Percentiles rank a stretch among this genome's conserved stretches.
phyloP scores from a whole-genome alignment of 2,888 invertebrate species.

The Leptinotarsa rubiginosa region DNA sequence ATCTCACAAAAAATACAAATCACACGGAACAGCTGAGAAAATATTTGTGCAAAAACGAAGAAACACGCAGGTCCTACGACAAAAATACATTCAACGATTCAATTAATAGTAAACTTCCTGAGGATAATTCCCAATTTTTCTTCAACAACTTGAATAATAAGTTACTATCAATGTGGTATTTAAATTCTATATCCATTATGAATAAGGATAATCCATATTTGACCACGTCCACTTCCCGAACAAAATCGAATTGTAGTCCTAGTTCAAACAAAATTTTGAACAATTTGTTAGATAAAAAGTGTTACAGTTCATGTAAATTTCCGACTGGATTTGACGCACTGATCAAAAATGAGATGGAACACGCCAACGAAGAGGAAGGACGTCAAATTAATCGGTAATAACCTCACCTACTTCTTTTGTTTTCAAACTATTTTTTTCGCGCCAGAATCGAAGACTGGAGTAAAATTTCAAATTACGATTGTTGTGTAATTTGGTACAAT shows the following conservation, averaged over 20 bases:
- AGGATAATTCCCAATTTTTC: slow-evolving; percentile 63
- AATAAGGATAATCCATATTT: slow-evolving; percentile 58
- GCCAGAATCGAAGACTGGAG: too few species aligned
- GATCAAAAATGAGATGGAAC: slow-evolving; percentile 64
- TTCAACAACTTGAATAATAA: slow-evolving; percentile 66
- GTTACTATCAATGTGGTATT: slow-evolving; percentile 66
- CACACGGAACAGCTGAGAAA: slow-evolving; percentile 60
- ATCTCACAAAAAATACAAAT: slow-evolving; percentile 51
- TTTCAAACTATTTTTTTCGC: too few species aligned
- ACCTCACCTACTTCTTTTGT: not conserved
- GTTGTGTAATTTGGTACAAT: too few species aligned
- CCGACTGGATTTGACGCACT: slow-evolving; percentile 62
- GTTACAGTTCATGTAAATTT: slow-evolving; percentile 55
- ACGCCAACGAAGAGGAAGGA: slow-evolving; percentile 43
- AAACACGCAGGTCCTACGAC: slow-evolving; percentile 64
- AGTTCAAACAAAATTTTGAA: slow-evolving; percentile 62
- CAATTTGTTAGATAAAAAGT: slow-evolving; percentile 64
- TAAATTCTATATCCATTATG: slow-evolving; percentile 61
- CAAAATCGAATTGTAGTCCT: slow-evolving; percentile 46
- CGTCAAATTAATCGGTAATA: slow-evolving; percentile 19
- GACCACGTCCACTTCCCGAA: slow-evolving; percentile 47
- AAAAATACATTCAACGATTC: slow-evolving; percentile 63
- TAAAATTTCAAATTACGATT: too few species aligned
- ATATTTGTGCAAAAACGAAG: slow-evolving; percentile 59
- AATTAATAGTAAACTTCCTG: slow-evolving; percentile 54